Conservation (phyloP, 2,113 vertebrate genomes). For the Salvelinus sp. region DNA sequence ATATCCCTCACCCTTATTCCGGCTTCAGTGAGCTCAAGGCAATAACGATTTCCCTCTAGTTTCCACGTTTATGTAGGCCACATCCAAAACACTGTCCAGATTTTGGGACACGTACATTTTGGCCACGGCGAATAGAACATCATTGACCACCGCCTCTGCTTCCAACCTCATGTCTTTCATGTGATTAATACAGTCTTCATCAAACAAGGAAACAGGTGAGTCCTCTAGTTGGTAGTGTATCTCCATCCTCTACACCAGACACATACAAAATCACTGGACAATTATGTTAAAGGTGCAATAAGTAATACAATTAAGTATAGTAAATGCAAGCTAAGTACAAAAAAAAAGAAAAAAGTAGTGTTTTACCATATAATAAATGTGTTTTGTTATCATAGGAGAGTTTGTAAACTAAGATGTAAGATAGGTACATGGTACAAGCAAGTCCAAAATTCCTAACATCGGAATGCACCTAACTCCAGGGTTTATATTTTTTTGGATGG, state of each 20-base stretch:
- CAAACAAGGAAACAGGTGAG: conserved; percentile 70
- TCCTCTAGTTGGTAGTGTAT: conserved; percentile 84
- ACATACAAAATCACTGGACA: conserved; percentile 1
- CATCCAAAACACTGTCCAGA: conserved; percentile 81
- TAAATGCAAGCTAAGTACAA: not conserved
- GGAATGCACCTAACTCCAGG: too few relatives aligned
- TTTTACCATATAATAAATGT: too few relatives aligned
- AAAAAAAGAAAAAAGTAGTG: too few relatives aligned
- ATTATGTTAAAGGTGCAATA: not conserved
- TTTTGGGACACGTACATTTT: conserved; percentile 91
- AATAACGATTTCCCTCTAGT: conserved; percentile 88
- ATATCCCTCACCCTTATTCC: conserved; percentile 84
- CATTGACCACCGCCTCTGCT: conserved; percentile 92
- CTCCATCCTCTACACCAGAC: conserved; percentile 81
- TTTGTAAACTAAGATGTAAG: too few relatives aligned
- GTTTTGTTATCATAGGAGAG: too few relatives aligned
- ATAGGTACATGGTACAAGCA: too few relatives aligned
- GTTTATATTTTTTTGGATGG: too few relatives aligned
- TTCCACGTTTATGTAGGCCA: conserved; percentile 95
- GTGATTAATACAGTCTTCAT: conserved; percentile 80
- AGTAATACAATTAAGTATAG: not conserved
- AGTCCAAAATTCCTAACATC: too few relatives aligned
- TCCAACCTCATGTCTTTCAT: conserved; percentile 95
- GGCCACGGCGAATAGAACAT: conserved; percentile 91
- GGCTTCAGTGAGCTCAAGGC: conserved; percentile 92